Percentiles rank a stretch among this genome's conserved stretches.
These are phyloP conservation scores for Chiloscyllium plagiosum DNA, from an alignment of 2,113 vertebrate genomes.

Conservation along the genomic window DNA sequence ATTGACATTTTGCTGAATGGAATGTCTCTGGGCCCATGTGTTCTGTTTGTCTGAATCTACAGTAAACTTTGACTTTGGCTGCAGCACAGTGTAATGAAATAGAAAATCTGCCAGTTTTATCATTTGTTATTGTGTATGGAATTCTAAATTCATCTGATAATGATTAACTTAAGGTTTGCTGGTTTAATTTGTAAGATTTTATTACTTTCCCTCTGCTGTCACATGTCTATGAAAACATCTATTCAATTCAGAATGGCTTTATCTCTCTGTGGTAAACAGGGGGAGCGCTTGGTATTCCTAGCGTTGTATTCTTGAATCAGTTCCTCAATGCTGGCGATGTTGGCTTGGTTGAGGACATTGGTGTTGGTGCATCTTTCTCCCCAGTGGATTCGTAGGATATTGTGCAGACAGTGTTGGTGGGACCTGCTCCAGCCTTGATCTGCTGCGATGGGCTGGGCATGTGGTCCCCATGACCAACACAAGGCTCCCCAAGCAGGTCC, in stretches of 20 bases:
- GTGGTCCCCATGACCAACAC: too few species aligned
- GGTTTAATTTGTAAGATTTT: neutral
- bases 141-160: neutral
- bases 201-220: neutral
- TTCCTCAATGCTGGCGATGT: too few species aligned
- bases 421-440: too few species aligned
- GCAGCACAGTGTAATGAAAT: neutral
- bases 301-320: neutral
- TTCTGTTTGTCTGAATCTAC: neutral
- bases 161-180: slow-evolving; percentile 4
- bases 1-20: neutral
- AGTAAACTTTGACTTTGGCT: neutral
- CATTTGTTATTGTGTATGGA: neutral
- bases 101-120: slow-evolving; percentile 9
- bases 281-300: neutral
- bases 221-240: neutral
- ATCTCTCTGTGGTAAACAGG: neutral
- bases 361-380: too few species aligned
- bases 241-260: neutral
- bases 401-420: too few species aligned
- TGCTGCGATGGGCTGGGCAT: too few species aligned
- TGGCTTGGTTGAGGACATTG: too few species aligned
- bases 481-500: too few species aligned
- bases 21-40: neutral
- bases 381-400: too few species aligned